Percentiles rank a stretch among this genome's conserved stretches.
phyloP scores from a whole-genome alignment of 2,888 invertebrate genomes.

The Noctua janthe region DNA sequence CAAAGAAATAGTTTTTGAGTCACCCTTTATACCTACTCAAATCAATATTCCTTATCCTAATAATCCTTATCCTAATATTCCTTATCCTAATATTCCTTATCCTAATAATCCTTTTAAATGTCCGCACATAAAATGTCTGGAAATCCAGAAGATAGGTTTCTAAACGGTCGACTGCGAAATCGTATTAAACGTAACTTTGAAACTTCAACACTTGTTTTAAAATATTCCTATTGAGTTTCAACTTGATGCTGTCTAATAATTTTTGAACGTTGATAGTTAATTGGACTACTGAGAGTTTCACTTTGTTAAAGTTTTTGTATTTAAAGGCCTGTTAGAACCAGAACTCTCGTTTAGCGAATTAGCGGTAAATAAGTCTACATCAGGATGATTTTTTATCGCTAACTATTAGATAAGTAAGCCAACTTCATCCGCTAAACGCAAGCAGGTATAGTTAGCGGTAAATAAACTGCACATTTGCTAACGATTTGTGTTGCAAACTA shows the following conservation, averaged over 20 bases:
- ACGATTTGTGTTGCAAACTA: neutral
- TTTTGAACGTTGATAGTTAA: conserved; percentile 8
- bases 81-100: too few relatives aligned
- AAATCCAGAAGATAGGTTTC: neutral
- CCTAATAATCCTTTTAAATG: neutral
- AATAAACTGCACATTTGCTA: too few relatives aligned
- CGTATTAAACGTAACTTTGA: neutral
- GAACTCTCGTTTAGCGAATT: neutral
- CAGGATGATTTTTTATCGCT: too few relatives aligned
- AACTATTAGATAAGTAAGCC: too few relatives aligned
- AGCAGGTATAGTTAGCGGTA: too few relatives aligned
- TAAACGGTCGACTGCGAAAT: neutral
- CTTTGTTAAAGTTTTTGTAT: neutral
- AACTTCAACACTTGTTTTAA: conserved; percentile 6
- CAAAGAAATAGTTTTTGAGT: too few relatives aligned
- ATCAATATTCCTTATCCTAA: too few relatives aligned
- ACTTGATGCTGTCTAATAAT: neutral
- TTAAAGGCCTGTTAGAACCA: neutral
- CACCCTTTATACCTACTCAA: too few relatives aligned
- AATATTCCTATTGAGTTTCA: conserved; percentile 23
- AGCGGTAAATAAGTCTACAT: neutral
- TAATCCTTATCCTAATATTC: too few relatives aligned
- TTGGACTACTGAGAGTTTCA: neutral
- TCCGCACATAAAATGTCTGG: neutral
- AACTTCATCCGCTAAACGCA: too few relatives aligned